A percentile compares a stretch with the other conserved stretches of the same genome.
Conservation (phyloP, 1,140 invertebrate genomes). For the Halesus radiatus region DNA sequence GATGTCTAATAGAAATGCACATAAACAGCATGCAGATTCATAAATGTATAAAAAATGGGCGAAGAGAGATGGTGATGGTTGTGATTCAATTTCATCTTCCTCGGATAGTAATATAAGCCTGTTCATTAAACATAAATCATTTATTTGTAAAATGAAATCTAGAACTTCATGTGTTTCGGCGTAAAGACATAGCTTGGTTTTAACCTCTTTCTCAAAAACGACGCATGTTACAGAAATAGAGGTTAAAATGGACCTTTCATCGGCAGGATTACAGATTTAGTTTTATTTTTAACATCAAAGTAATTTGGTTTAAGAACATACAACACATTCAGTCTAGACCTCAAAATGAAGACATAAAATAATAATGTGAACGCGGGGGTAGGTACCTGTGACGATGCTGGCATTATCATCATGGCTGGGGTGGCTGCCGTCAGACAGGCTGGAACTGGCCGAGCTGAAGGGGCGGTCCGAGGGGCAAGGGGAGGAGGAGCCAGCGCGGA, state of each 20-base stretch:
- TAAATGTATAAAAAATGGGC: constrained; percentile 57
- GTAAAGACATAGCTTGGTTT: no score
- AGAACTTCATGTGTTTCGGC: not conserved
- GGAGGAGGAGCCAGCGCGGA: constrained; percentile 76
- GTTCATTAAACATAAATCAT: constrained; percentile 34
- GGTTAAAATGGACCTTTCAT: no score
- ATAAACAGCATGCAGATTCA: constrained; percentile 57
- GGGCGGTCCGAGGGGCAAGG: constrained; percentile 89
- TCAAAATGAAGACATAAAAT: not conserved
- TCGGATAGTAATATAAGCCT: constrained; percentile 23
- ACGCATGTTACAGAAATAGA: no score
- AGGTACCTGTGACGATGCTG: constrained; percentile 89
- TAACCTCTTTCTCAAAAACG: no score
- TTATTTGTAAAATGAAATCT: constrained; percentile 16
- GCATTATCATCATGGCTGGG: constrained; percentile 84
- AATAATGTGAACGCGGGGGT: constrained; percentile 10
- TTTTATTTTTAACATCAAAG: no score
- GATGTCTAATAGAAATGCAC: constrained; percentile 55
- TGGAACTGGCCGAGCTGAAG: constrained; percentile 90
- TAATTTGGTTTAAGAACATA: no score
- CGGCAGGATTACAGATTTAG: no score
- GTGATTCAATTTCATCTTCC: constrained; percentile 34
- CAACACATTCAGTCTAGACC: not conserved
- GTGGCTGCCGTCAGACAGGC: constrained; percentile 84
- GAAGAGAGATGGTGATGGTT: constrained; percentile 59